Evolutionary conservation across 2,113 vertebrate genomes (phyloP), one percentile per base, ranked within the genome.

Genomic region (Tringa solitaria): DNA sequence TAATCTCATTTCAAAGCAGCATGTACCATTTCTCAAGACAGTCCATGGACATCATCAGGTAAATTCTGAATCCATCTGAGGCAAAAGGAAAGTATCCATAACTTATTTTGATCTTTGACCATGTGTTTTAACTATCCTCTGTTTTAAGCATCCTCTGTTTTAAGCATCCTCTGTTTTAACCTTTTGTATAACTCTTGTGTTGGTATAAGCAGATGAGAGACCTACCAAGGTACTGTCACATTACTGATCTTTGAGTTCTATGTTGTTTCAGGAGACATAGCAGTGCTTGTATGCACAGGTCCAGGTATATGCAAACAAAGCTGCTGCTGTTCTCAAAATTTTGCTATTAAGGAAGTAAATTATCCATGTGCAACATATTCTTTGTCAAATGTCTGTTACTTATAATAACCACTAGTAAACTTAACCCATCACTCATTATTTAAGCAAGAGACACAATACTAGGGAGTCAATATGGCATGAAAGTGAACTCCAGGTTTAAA

Each of bases 401-500:
- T 91, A 91, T 91, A 86, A 84, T 48, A 89, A 35, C 14, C 12
- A 30, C 37, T 35, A 56, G 32, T 53, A 80, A 84, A 64, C 78
- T 76, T 74, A 91, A 72, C 17, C 11, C 24, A 84, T 95, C 82
- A 84, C 30, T 95, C 50, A 68, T 93, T 50, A 79, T 93, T 87
- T 89, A 77, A 84, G 41, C 32, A 79, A 94, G 18, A 4, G 18
- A 4, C 43, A 56, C 17, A 64, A 41, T 33, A 30, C 28, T n/a
- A 41, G 37, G 24, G 35, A 67, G 12, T 0, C 2, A 94, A 56
- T 24, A 74, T 18, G 45, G 35, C 14, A 30, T 37, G 61, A 80
- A 91, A 90, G 67, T 83, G 79, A 81, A 75, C 20, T 84, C 86
- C 23, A 41, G 12, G 27, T 93, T 90, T 95, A 68, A 84, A 95